Base-by-base conservation (phyloP, 23 tunicate species). In the Styela clava region DNA sequence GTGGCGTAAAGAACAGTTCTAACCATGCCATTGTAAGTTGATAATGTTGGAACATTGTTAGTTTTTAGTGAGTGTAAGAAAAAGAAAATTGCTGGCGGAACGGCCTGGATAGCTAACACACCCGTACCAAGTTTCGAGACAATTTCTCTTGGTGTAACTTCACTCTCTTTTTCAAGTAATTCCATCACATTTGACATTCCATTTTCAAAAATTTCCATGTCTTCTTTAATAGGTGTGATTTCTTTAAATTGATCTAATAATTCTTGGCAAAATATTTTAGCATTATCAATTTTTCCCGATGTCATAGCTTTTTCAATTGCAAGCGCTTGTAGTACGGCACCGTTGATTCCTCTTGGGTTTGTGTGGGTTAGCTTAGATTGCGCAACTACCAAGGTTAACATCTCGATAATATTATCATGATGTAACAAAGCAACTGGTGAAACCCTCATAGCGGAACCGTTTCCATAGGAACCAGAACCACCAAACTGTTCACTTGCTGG, bases 391-490 rank as follows among this genome's bases (percentile, higher is more conserved):
- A 86, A 65, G 16, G 79, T 71, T 25, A 34, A 79, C 31, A 86
- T 33, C 35, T 69, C 51, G 31, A 69, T 26, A 16, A 12, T 16
- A 30, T 86, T 33, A 64, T 69, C 52, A 62, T 74, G 78, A 61
- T 56, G 82, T 61, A 80, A 85, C 3, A 89, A 69, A 18, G 89
- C 81, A 3, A 89, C 88, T 29, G 95, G 89, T 34, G 80, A 85
- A 5, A 89, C 95, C 52, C 95, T 63, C 95, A 89, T 89, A 0
- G 86, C 95, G 21, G 95, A 85, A 22, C 95, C 95, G 56, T 89
- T 89, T 22, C 95, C 95, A 76, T 85, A 89, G 27, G 95, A 89
- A 52, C 95, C 95, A n/a, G 69, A 33, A 29, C 95, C 95, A 68
- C 80, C 61, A 85, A 89, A 89, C 78, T 85, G 89, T 33, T 81